Percentiles rank a stretch among this genome's conserved stretches.
These are phyloP conservation scores for Sarcophaga peregrina DNA, from an alignment of 1,140 invertebrate genomes.

Conservation along the genomic window DNA sequence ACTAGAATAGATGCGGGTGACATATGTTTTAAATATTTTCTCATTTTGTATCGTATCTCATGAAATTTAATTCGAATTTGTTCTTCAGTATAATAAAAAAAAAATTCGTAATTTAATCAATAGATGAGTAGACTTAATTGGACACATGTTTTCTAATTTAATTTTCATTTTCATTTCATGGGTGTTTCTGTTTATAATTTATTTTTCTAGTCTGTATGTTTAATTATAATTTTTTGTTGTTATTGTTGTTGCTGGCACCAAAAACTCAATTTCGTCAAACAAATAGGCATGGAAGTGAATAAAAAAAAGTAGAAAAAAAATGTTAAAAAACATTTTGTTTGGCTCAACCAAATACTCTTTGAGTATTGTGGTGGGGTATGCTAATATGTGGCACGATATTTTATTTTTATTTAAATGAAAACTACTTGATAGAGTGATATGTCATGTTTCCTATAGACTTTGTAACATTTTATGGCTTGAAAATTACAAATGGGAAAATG, in stretches of 20 bases:
- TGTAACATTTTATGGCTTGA: too few relatives aligned
- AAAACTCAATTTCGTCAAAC: neutral
- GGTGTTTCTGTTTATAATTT: neutral
- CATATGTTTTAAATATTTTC: too few relatives aligned
- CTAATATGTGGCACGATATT: neutral
- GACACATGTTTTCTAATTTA: neutral
- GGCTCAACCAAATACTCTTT: neutral
- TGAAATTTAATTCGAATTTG: too few relatives aligned
- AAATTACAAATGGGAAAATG: too few relatives aligned
- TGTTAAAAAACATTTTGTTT: neutral
- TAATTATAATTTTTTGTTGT: slow-evolving; percentile 1
- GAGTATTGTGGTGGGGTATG: neutral
- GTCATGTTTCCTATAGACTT: too few relatives aligned
- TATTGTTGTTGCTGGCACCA: neutral
- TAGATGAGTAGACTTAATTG: neutral
- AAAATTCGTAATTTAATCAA: too few relatives aligned
- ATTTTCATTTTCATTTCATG: too few relatives aligned
- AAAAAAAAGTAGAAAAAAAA: neutral
- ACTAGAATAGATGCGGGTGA: too few relatives aligned
- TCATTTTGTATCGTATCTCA: too few relatives aligned
- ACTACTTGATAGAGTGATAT: too few relatives aligned
- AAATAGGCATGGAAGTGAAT: neutral
- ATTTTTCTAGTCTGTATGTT: neutral
- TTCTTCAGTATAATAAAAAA: too few relatives aligned
- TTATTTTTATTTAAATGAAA: neutral